Conservation (phyloP, 2,113 vertebrate genomes). For the Camelus dromedarius region DNA sequence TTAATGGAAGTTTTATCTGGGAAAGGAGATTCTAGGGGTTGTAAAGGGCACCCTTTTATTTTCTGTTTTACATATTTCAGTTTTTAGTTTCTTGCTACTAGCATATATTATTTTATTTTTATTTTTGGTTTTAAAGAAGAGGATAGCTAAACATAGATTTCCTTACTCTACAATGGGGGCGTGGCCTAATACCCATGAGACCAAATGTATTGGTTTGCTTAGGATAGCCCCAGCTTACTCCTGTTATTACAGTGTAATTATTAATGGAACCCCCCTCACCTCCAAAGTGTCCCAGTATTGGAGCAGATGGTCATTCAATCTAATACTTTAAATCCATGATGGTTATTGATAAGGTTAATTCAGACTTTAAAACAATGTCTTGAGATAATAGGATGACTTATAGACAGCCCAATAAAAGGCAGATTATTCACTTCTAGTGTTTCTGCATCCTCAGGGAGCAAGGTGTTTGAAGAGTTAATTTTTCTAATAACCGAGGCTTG, state of each 20-base stretch:
- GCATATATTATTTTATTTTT: neutral
- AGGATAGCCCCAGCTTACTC: neutral
- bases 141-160: neutral
- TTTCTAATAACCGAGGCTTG: slow-evolving; percentile 44
- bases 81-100: neutral
- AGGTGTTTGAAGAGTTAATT: slow-evolving; percentile 23
- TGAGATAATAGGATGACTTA: neutral
- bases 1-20: neutral
- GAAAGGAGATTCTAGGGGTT: neutral
- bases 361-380: neutral
- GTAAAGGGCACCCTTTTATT: neutral
- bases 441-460: neutral
- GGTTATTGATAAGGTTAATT: neutral
- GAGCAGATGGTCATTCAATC: neutral
- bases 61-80: neutral
- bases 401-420: neutral
- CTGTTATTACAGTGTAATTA: neutral
- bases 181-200: neutral
- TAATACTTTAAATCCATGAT: neutral
- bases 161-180: neutral
- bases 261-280: neutral
- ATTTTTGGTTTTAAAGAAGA: slow-evolving; percentile 45
- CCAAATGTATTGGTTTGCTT: neutral
- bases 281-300: neutral
- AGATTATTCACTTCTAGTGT: neutral